Base-by-base conservation (phyloP, 2,888 invertebrate species). In the Ophonus ardosiacus region DNA sequence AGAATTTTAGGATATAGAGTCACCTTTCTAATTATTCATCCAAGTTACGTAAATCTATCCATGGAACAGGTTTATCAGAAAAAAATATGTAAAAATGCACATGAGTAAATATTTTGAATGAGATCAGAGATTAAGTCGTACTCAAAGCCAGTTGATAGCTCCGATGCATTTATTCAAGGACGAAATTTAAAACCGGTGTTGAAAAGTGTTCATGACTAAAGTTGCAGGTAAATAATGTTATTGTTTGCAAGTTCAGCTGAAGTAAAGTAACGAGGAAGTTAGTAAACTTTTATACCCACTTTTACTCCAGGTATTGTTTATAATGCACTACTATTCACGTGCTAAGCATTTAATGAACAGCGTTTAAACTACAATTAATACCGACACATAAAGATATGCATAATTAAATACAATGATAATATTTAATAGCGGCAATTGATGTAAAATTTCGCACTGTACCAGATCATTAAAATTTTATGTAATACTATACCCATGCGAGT, bases 211-310 rank as follows among this genome's bases (percentile, higher is more conserved):
- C 63, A 59, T 59, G 59, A 59, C 3, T 24, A 24, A 63, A 63
- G 63, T 63, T 63, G 63, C 13, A 63, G 24, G 63, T 63, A 59
- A 59, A 18, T 59, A 59, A 63, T 63, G 63, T 63, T 63, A 63
- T 63, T 63, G 63, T 63, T 63, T 63, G 63, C 63, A 63, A 63
- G 13, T 63, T 63, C 13, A 63, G 1, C 31, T 31, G 31, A 63
- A 63, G 24, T 24, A 63, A 63, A 63, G 24, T 63, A 24, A 63
- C 13, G 24, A 24, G 24, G 24, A 63, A 63, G 63, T 63, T 59
- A 17, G 59, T 63, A 63, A 63, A 63, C 63, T 63, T 63, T 63
- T 63, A 63, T 24, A 24, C 63, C 59, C 24, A 24, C 63, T 59
- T 56, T 59, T 18, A 59, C 63, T 63, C 21, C 24, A 21, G 10